Evolutionary conservation across 2,797 vertebrate genomes (phyloP).

Genomic region (Crotalus adamanteus): DNA sequence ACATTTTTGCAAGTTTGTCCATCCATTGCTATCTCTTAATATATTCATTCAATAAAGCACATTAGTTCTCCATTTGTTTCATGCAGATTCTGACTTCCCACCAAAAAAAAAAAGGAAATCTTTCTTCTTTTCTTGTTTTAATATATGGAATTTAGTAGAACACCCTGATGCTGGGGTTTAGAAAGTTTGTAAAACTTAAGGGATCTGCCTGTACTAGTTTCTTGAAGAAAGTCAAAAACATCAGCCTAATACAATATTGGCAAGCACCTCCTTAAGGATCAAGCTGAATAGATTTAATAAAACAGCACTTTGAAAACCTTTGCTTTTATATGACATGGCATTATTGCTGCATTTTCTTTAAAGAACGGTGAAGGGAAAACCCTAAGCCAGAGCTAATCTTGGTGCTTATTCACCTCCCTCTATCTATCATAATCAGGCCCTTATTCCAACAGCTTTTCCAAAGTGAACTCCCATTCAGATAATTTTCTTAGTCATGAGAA

Average conservation of each 20-base stretch:
- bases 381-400: background rate
- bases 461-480: background rate
- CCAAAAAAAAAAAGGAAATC: too few relatives aligned
- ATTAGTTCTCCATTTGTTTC: slow-evolving; percentile 13
- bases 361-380: background rate
- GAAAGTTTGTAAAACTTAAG: too few relatives aligned
- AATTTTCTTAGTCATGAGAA: background rate
- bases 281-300: background rate
- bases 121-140: too few relatives aligned
- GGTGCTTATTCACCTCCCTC: background rate
- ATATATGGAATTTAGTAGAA: too few relatives aligned
- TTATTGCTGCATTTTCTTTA: background rate
- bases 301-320: background rate
- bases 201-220: too few relatives aligned
- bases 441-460: background rate
- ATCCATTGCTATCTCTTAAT: slow-evolving; percentile 38
- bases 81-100: slow-evolving; percentile 46
- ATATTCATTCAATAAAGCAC: slow-evolving; percentile 46
- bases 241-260: background rate
- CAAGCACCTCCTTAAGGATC: background rate
- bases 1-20: slow-evolving; percentile 62
- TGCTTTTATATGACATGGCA: background rate
- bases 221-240: too few relatives aligned
- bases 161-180: too few relatives aligned
- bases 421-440: too few relatives aligned